phyloP scores from a whole-genome alignment of 2,888 invertebrate species.

The Beris morrisii region DNA sequence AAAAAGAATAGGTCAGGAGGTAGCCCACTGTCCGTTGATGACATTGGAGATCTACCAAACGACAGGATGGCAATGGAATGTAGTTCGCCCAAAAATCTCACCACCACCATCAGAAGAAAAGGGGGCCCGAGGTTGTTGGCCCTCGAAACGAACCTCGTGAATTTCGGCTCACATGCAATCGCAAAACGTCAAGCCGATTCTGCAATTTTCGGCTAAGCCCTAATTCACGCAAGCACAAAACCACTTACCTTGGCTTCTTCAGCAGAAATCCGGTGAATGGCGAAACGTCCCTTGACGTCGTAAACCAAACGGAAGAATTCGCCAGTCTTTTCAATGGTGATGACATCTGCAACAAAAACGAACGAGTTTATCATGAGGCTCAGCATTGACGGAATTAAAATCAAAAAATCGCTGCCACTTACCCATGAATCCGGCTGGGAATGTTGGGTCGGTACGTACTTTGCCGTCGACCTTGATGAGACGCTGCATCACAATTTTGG shows the following conservation, averaged over 20 bases:
- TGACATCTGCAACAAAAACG: conserved; percentile 74
- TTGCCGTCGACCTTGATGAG: conserved; percentile 98
- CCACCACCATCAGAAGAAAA: too few species aligned
- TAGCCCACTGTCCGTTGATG: too few species aligned
- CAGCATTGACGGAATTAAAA: not conserved
- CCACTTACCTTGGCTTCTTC: conserved; percentile 95
- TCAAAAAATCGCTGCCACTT: conserved; percentile 50
- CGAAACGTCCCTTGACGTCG: conserved; percentile 98
- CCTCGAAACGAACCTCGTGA: not conserved
- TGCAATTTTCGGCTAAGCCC: not conserved
- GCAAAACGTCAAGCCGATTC: too few species aligned
- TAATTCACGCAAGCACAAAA: too few species aligned
- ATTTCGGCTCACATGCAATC: too few species aligned
- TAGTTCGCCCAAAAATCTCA: too few species aligned
- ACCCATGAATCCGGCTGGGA: conserved; percentile 99
- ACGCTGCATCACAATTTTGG: conserved; percentile 97
- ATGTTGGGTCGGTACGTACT: conserved; percentile 95
- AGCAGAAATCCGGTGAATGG: conserved; percentile 93
- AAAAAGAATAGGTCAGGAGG: not conserved
- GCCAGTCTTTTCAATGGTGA: conserved; percentile 96
- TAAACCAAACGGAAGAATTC: conserved; percentile 98
- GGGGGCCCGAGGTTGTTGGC: too few species aligned
- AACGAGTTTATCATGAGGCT: too few species aligned
- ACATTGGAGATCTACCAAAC: too few species aligned
- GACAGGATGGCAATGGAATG: too few species aligned